A percentile compares a stretch with the other conserved stretches of the same genome.
phyloP scores from a whole-genome alignment of 2,113 vertebrate species.

The Tetrao urogallus region DNA sequence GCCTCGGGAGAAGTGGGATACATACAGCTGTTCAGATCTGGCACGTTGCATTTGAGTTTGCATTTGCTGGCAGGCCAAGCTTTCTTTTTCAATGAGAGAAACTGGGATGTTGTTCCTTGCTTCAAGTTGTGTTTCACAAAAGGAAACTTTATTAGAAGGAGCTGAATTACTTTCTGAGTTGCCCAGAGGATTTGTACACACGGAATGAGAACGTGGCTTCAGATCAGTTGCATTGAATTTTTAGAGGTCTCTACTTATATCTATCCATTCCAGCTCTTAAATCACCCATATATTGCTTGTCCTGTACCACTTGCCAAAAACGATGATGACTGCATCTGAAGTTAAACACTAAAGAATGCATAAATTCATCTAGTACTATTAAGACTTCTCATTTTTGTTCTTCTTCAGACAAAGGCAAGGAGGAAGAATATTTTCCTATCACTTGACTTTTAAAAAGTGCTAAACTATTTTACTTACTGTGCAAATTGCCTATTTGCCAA shows the following conservation, averaged over 20 bases:
- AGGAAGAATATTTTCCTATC: neutral
- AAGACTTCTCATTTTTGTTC: neutral
- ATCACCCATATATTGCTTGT: neutral
- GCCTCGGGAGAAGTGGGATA: conserved; percentile 43
- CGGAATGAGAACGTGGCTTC: neutral
- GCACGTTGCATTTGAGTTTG: neutral
- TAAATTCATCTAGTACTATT: neutral
- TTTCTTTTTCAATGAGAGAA: neutral
- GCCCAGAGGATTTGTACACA: neutral
- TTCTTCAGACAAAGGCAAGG: neutral
- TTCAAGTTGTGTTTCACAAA: neutral
- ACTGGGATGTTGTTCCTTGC: neutral
- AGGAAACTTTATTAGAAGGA: neutral
- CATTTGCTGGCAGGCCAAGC: conserved; percentile 6
- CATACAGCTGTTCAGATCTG: conserved; percentile 46
- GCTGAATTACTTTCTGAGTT: neutral
- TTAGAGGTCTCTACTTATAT: neutral
- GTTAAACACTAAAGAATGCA: neutral
- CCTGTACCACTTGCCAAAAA: neutral
- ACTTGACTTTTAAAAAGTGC: neutral
- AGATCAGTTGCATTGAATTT: neutral
- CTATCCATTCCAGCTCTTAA: neutral
- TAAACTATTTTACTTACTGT: neutral
- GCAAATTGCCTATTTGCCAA: neutral
- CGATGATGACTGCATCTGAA: neutral